Evolutionary conservation across 2,797 vertebrate species (phyloP), one percentile per base, ranked within the genome.

Genomic region (Gephyroberyx darwinii): DNA sequence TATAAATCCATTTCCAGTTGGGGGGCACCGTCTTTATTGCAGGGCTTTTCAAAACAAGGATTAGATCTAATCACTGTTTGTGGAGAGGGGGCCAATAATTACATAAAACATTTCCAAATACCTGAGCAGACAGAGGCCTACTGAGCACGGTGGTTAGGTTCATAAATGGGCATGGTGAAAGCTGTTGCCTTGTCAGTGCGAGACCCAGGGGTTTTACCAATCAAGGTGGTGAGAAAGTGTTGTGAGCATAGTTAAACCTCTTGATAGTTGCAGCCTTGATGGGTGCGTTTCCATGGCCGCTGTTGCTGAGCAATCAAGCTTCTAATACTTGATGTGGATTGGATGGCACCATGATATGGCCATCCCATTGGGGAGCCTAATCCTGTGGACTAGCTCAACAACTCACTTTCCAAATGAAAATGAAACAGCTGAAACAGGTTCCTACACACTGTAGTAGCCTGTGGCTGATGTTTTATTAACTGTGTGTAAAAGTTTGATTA

Each of bases 271-370:
- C 81, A 63, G 13, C 61, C 45, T 43, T 5, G 56, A 20, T 19
- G 37, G 67, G 48, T 0, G 7, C 0, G 79, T 87, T 79, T 65
- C 86, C 78, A 83, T 71, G 84, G 82, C 10, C 12, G 19, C 77
- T 20, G 90, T 87, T 87, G 82, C 86, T 4, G 45, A 62, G 90
- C 59, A 75, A 33, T 77, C 39, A 31, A n/a, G 51, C 17, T 51
- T 54, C 22, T 12, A 16, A 14, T 20, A 30, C 33, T 19, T n/a
- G 1, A 39, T 5, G 37, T 39, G 12, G 31, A 17, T 35, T 56
- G 33, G 31, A 5, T 48, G 43, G 41, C n/a, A 35, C 9, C 56
- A 43, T 52, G 67, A 31, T 51, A 35, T 63, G n/a, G 16, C 26
- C 9, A 54, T 19, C 45, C 64, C 65, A 51, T 52, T 56, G 65